Base-by-base conservation (phyloP, 2,888 invertebrate species). In the Habrosyne pyritoides region DNA sequence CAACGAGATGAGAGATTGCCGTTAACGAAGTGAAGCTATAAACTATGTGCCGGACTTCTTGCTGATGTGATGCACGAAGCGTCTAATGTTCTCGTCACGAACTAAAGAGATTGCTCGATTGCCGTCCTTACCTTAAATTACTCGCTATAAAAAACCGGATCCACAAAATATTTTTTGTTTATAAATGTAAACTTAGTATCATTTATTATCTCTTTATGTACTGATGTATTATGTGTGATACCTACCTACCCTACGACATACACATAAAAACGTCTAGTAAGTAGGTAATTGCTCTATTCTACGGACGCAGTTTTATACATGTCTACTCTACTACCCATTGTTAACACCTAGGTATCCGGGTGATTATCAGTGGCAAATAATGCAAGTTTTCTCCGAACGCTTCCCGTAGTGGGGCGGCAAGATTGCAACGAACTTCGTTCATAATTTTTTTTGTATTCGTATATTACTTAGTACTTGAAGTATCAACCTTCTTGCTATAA, bases 361-460 rank as follows among this genome's bases (percentile, higher is more conserved):
- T 75, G 63, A 60, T 60, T 62, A 63, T 68, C 63, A 64, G 66
- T 63, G 69, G 71, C 64, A 75, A 75, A 73, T 71, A 73, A 22
- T 56, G 69, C 67, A 72, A 69, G 74, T 80, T 83, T 79, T 84
- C 80, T 81, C 71, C 75, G 68, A 77, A 70, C 66, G 64, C 75
- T 83, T 86, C 81, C 83, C 79, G 73, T 68, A 2, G 24, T 28
- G 18, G 28, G 18, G 2, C n/a, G 30, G 2, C 2, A 22, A 49
- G 24, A 24, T 48, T 1, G 21, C n/a, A 33, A 33, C 33, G 33
- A n/a, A n/a, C 4, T 7, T 14, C 2, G 6, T 14, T 22, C 24
- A 49, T 26, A n/a, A n/a, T n/a, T n/a, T 49, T 14, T n/a, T 42
- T 42, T 42, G 42, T 18, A 8, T 42, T 18, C 42, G 4, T 18